A percentile compares a stretch with the other conserved stretches of the same genome.
phyloP scores from a whole-genome alignment of 2,888 invertebrate genomes.

The Nineta flava region DNA sequence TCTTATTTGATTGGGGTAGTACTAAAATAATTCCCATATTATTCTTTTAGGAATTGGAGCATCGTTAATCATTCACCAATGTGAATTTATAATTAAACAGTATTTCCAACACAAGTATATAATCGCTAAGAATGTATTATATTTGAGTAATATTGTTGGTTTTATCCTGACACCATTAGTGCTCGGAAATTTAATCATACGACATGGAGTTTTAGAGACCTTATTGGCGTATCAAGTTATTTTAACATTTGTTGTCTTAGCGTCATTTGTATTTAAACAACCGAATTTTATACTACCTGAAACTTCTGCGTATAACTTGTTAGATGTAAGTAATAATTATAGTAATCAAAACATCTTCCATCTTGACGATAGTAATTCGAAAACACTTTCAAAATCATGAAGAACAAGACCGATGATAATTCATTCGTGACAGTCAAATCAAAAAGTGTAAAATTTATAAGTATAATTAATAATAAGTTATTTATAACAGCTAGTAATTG shows the following conservation, averaged over 20 bases:
- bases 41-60: constrained; percentile 35
- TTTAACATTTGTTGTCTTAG: constrained; percentile 38
- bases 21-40: background rate
- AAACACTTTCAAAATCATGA: too few species aligned
- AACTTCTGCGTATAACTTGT: constrained; percentile 32
- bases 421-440: too few species aligned
- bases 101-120: constrained; percentile 40
- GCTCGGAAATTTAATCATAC: constrained; percentile 32
- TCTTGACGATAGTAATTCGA: too few species aligned
- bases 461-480: too few species aligned
- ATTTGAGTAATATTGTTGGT: constrained; percentile 35
- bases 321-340: constrained; percentile 12
- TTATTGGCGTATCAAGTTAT: constrained; percentile 41
- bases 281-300: constrained; percentile 34
- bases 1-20: too few species aligned
- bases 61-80: constrained; percentile 38
- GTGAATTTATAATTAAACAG: constrained; percentile 38
- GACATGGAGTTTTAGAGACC: constrained; percentile 26
- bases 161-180: constrained; percentile 35
- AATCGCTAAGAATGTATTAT: constrained; percentile 32
- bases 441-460: too few species aligned
- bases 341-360: too few species aligned
- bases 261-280: constrained; percentile 34
- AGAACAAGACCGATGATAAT: too few species aligned
- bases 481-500: too few species aligned